phyloP scores from a whole-genome alignment of 2,113 vertebrate genomes.

The Pantherophis guttatus region DNA sequence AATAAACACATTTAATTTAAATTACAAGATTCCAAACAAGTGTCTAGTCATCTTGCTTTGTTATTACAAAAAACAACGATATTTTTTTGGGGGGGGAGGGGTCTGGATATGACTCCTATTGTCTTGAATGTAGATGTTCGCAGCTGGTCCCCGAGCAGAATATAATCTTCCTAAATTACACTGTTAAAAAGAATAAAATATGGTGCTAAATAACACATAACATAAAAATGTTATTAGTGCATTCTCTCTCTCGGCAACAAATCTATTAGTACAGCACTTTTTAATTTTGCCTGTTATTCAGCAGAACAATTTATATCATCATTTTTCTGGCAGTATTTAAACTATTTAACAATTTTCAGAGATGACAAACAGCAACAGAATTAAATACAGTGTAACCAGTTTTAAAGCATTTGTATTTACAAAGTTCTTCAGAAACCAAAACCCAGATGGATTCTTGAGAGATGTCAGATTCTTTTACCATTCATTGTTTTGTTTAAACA shows the following conservation, averaged over 20 bases:
- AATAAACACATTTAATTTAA: slow-evolving; percentile 38
- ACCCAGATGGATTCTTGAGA: not conserved
- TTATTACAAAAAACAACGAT: slow-evolving; percentile 13
- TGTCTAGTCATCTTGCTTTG: not conserved
- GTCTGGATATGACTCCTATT: not conserved
- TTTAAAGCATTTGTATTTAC: not conserved
- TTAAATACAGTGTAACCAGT: not conserved
- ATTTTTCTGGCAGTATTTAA: not conserved
- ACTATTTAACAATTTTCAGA: not conserved
- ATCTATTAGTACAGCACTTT: slow-evolving; percentile 38
- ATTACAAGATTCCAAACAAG: slow-evolving; percentile 38
- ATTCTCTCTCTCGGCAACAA: slow-evolving; percentile 45
- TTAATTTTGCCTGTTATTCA: not conserved
- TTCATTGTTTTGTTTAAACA: not conserved
- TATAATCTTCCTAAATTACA: slow-evolving; percentile 57
- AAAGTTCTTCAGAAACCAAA: not conserved
- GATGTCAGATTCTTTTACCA: not conserved
- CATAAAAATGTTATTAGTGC: slow-evolving; percentile 16
- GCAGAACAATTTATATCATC: not conserved
- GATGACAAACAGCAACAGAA: not conserved
- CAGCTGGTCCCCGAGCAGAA: slow-evolving; percentile 54
- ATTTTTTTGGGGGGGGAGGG: too few relatives aligned
- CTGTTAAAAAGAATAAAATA: slow-evolving; percentile 47
- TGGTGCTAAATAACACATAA: slow-evolving; percentile 52
- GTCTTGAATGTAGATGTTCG: slow-evolving; percentile 51